Conservation (phyloP, 1,140 invertebrate species). For the Brachionus asplanchnoidis region DNA sequence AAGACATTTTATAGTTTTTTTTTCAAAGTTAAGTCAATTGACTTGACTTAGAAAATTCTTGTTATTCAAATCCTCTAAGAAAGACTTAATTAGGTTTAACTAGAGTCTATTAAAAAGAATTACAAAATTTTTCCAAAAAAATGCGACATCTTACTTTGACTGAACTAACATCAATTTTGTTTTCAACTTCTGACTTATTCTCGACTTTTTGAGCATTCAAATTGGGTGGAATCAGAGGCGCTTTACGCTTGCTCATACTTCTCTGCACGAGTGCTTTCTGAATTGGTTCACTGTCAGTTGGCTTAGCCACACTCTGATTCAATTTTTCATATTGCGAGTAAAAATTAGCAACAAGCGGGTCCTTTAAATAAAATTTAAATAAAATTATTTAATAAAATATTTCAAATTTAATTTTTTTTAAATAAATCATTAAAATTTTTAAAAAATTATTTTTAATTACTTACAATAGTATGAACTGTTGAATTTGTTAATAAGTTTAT, state of each 20-base stretch:
- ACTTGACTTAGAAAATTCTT: no score
- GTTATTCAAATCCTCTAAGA: no score
- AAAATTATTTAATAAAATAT: no score
- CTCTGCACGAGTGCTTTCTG: neutral
- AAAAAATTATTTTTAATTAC: neutral
- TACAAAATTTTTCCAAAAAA: no score
- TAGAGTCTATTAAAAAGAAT: no score
- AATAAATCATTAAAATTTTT: no score
- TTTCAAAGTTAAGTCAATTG: no score
- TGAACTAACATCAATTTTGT: neutral
- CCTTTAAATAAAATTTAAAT: no score
- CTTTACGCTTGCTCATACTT: slow-evolving; percentile 29
- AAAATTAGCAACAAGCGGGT: slow-evolving; percentile 26
- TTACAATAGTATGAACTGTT: slow-evolving; percentile 71
- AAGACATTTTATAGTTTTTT: no score
- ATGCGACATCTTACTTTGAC: slow-evolving; percentile 39
- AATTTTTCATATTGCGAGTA: neutral
- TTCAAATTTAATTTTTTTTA: no score
- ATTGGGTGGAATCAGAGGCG: neutral
- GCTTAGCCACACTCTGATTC: neutral
- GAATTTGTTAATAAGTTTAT: slow-evolving; percentile 76
- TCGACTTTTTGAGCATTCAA: neutral
- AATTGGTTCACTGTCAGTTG: neutral
- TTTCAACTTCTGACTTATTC: neutral
- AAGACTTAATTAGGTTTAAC: no score